phyloP scores from a whole-genome alignment of 2,113 vertebrate genomes.

The Ochotona princeps region DNA sequence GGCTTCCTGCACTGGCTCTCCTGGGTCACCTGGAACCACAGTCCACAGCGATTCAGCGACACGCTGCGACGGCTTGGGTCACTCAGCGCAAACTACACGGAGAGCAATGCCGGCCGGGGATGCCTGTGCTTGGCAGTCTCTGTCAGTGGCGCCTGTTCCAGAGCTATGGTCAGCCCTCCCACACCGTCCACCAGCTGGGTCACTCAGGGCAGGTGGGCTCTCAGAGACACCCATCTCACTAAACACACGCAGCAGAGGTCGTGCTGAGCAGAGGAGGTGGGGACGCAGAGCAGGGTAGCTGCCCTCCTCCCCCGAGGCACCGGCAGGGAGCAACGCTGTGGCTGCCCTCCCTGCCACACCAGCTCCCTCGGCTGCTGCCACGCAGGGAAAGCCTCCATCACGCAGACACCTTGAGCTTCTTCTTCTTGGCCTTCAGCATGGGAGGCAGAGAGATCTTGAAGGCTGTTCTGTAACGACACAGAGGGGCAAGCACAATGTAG shows the following conservation, averaged over 20 bases:
- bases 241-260: neutral
- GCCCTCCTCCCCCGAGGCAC: neutral
- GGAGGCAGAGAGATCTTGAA: conserved; percentile 98
- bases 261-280: neutral
- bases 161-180: neutral
- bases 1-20: fast-evolving
- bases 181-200: fast-evolving
- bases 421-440: conserved; percentile 97
- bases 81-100: neutral
- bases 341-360: neutral
- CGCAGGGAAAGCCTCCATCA: conserved; percentile 32
- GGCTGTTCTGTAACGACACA: conserved; percentile 90
- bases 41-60: neutral
- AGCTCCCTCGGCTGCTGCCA: neutral
- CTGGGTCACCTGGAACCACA: neutral
- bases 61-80: neutral
- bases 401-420: conserved; percentile 91
- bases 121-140: too few species aligned
- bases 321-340: neutral
- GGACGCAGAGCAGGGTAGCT: neutral
- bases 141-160: neutral
- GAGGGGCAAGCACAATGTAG: conserved; percentile 12
- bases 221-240: neutral
- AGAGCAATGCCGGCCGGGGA: too few species aligned
- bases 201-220: neutral